Evolutionary conservation across 2,797 vertebrate genomes (phyloP), one percentile per base, ranked within the genome.

Genomic region (Acanthiza pusilla): DNA sequence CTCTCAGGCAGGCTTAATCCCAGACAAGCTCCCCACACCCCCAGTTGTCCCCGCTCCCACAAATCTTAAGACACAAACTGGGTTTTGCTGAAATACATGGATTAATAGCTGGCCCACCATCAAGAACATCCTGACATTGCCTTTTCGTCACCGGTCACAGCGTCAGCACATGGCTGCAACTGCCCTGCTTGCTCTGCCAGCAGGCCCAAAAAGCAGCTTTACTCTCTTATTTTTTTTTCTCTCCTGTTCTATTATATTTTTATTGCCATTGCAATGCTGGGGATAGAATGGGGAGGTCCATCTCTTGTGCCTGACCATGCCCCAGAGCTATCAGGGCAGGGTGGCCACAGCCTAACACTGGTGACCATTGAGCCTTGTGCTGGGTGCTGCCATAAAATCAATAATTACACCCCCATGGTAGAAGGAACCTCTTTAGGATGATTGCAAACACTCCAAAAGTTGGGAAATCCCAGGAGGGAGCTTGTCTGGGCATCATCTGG

Each of bases 381-480:
- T 0, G 2, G 36, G 38, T 34, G 47, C 86, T 85, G 58, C 80
- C 0, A 0, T 32, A 80, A 65, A 54, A 83, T 80, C 91, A 88
- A 45, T 83, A 89, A 83, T 63, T 67, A 61, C 20, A 5, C 9
- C 4, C 2, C 34, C 23, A 25, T 3, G 42, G 55, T 19, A 88
- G 78, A 71, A 91, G 76, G 62, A 74, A 93, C 73, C 71, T n/a
- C 55, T 90, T 76, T 9, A 76, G 67, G 90, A 75, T 75, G 85
- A 87, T n/a, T 93, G 79, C 92, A 73, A 95, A 74, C 48, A 60
- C 93, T 88, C 88, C 85, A 38, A 81, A 95, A 96, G 92, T 89
- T 88, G 94, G 96, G 95, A 94, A 96, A 96, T 93, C 91, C 92
- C 92, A 76, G 63, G 22, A 94, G 66, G 70, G 89, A 96, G 91